phyloP scores from a whole-genome alignment of 1,140 invertebrate genomes.

The Trichoplusia ni region DNA sequence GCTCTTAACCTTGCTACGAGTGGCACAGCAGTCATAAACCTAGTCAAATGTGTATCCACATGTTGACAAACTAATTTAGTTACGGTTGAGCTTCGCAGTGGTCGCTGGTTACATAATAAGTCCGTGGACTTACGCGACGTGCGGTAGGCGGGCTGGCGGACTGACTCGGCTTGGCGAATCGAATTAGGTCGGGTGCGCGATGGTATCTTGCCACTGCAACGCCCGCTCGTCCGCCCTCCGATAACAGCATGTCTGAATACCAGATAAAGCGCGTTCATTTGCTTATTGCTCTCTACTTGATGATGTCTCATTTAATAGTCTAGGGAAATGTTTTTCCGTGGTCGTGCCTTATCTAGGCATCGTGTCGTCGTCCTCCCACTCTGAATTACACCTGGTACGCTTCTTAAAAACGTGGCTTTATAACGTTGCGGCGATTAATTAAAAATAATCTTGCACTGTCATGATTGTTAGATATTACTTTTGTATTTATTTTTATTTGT shows the following conservation, averaged over 20 bases:
- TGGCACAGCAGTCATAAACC: not conserved
- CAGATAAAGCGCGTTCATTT: constrained; percentile 61
- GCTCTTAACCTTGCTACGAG: constrained; percentile 3
- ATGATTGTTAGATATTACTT: not conserved
- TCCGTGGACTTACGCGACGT: constrained; percentile 25
- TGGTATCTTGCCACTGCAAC: constrained; percentile 57
- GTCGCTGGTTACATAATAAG: constrained; percentile 28
- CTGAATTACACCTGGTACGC: constrained; percentile 38
- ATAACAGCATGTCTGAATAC: constrained; percentile 63
- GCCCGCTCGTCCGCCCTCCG: constrained; percentile 46
- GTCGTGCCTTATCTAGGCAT: constrained; percentile 52
- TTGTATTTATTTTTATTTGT: not conserved
- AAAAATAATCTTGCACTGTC: constrained; percentile 15
- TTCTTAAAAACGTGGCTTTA: constrained; percentile 30
- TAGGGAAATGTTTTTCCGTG: constrained; percentile 53
- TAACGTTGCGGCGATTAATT: constrained; percentile 2
- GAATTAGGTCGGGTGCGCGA: constrained; percentile 65
- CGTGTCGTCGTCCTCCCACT: constrained; percentile 33
- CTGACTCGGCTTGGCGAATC: constrained; percentile 50
- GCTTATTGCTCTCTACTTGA: constrained; percentile 62
- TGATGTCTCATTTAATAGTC: constrained; percentile 59
- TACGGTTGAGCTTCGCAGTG: not conserved
- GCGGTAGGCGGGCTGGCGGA: constrained; percentile 31
- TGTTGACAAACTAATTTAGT: constrained; percentile 26
- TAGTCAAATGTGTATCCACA: not conserved